Evolutionary conservation across 2,888 invertebrate genomes (phyloP), one percentile per base, ranked within the genome.

Genomic region (Dryadula phaetusa): DNA sequence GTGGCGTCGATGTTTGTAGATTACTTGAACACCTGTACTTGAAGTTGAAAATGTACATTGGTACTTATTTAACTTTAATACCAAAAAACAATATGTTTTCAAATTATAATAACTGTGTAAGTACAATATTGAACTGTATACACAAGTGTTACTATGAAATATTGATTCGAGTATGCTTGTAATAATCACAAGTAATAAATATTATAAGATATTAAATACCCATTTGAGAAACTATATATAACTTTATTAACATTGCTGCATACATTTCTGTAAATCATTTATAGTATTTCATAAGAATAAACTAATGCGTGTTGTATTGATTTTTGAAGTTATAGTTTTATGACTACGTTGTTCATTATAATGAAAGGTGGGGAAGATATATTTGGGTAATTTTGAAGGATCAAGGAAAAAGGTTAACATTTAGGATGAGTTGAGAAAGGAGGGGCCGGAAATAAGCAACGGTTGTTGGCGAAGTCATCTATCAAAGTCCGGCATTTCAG

Each of bases 361-460:
- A 64, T 37, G 7, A 40, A 37, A 37, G 8, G 5, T 20, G 20
- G 16, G 8, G 28, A 28, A 28, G 22, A 62, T 37, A 14, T 37
- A 52, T 42, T 62, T 28, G 28, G 61, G 44, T 7, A 8, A 52
- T 46, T 62, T 64, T 32, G 25, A 58, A 52, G 61, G 64, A 65
- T 64, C 54, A 66, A 60, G 63, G 53, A 22, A 63, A 70, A 70
- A 61, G 65, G 67, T 65, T 62, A 52, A 56, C 62, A 68, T 68
- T 66, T 60, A 42, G 16, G 44, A 63, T 46, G 62, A 67, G 37
- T 61, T 61, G 46, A 63, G 67, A 62, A 64, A 58, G 83, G 82
- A 81, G 84, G 82, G 86, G 85, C 84, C 83, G 85, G 86, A 87
- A 90, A 90, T 90, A 86, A 89, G 87, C 86, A 85, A 86, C 85